phyloP scores from a whole-genome alignment of 2,797 vertebrate species.

The Euphonia xanthogaster region DNA sequence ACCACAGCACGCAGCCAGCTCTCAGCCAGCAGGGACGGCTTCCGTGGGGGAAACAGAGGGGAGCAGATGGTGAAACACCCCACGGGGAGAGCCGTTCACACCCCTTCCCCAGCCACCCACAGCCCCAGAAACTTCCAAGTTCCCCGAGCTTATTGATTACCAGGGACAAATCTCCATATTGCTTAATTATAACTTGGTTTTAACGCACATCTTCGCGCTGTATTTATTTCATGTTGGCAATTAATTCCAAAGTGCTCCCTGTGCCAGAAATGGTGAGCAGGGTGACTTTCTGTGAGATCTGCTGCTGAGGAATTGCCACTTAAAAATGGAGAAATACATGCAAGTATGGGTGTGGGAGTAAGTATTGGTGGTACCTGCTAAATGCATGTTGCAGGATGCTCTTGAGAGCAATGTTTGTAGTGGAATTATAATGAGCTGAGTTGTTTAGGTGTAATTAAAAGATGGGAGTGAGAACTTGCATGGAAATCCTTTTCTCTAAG shows the following conservation, averaged over 20 bases:
- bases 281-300: not conserved
- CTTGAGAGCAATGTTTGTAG: not conserved
- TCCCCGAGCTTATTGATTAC: not conserved
- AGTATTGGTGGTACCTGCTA: not conserved
- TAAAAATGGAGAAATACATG: not conserved
- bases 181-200: not conserved
- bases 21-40: not conserved
- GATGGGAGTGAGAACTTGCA: not conserved
- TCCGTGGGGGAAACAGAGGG: not conserved
- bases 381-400: not conserved
- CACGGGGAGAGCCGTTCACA: not conserved
- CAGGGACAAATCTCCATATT: not conserved
- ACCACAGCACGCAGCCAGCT: not conserved
- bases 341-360: not conserved
- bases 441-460: conserved; percentile 47
- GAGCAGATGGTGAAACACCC: not conserved
- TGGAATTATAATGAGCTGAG: not conserved
- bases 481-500: conserved; percentile 11
- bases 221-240: conserved; percentile 7
- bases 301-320: not conserved
- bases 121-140: not conserved
- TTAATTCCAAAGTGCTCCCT: not conserved
- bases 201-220: not conserved
- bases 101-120: not conserved
- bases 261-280: not conserved